Percentiles rank a stretch among this genome's conserved stretches.
Conservation (phyloP, 2,113 vertebrate species). For the Boulengeromyrus knoepffleri region DNA sequence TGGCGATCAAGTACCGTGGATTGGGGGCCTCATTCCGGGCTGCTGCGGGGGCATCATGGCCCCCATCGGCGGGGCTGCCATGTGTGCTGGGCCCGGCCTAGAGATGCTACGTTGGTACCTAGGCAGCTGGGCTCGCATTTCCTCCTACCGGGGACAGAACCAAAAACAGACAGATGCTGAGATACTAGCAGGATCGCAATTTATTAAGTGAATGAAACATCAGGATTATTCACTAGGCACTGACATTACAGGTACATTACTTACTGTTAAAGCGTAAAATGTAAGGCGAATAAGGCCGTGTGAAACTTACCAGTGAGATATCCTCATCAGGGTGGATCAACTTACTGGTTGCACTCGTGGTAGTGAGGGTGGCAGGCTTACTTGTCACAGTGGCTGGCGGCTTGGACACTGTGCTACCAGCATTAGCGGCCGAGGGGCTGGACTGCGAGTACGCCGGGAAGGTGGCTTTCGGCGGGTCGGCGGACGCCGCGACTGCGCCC, state of each 20-base stretch:
- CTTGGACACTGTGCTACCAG: slow-evolving; percentile 91
- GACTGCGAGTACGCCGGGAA: slow-evolving; percentile 97
- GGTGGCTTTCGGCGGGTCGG: slow-evolving; percentile 90
- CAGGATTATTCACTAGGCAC: neutral
- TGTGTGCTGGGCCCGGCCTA: slow-evolving; percentile 76
- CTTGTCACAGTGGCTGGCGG: slow-evolving; percentile 87
- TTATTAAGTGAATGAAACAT: neutral
- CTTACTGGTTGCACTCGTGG: slow-evolving; percentile 99
- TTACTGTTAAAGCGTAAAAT: slow-evolving; percentile 54
- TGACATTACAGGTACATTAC: slow-evolving; percentile 52
- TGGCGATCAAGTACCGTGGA: slow-evolving; percentile 52
- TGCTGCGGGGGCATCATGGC: slow-evolving; percentile 83
- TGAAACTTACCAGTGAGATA: slow-evolving; percentile 98
- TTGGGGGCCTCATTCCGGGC: slow-evolving; percentile 25
- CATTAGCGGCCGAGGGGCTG: slow-evolving; percentile 80
- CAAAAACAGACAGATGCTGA: slow-evolving; percentile 21
- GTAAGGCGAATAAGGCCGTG: slow-evolving; percentile 56
- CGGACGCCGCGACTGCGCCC: slow-evolving; percentile 68
- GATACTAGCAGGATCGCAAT: neutral
- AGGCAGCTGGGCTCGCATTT: slow-evolving; percentile 86
- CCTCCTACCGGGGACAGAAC: slow-evolving; percentile 66
- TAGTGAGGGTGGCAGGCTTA: slow-evolving; percentile 96
- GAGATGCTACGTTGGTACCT: slow-evolving; percentile 91
- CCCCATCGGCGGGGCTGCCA: slow-evolving; percentile 79
- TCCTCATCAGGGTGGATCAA: slow-evolving; percentile 99